Base-by-base conservation (phyloP, 1,140 invertebrate species). In the Dinothrombium tinctorium region DNA sequence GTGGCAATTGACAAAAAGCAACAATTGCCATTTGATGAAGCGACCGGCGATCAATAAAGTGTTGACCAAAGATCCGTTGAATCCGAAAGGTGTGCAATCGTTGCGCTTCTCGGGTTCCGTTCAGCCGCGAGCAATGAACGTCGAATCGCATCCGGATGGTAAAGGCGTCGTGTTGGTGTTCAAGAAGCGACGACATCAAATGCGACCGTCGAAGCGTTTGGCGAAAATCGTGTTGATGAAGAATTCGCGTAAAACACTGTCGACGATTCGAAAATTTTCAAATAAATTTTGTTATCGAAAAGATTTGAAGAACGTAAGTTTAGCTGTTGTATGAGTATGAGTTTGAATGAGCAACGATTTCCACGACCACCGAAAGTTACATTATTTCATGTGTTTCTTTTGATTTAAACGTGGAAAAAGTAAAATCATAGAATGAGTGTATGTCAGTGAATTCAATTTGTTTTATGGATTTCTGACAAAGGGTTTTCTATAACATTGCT, bases 1-100 rank as follows among this genome's bases (percentile, higher is more conserved):
- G 53, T 92, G 86, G 86, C 75, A 84, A 69, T 81, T 94, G 47
- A 77, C 90, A 53, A 72, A 82, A 46, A 86, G 89, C 60, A 84
- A 82, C 59, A 86, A 82, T 67, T 73, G 79, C 44, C 87, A 81
- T 58, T 65, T 92, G 37, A 60, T 83, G 44, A 87, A 86, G 62
- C 84, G 82, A 56, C 70, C 79, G 47, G 81, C 82, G 57, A 75
- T 86, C 47, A 76, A 71, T 50, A 84, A 86, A 56, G 79, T 77
- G 29, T 89, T 90, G 65, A 87, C 78, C 54, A 77, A 89, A 78
- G 86, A 92, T 60, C 68, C 81, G 11, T 79, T 79, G 57, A 92
- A 94, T 59, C 66, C 92, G 59, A 81, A 74, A 49, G 82, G 82
- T 61, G 63, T 80, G 32, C 83, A 76, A 58, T 80, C 81, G 29